Conservation (phyloP, 2,113 vertebrate genomes). For the Leuciscus idus region DNA sequence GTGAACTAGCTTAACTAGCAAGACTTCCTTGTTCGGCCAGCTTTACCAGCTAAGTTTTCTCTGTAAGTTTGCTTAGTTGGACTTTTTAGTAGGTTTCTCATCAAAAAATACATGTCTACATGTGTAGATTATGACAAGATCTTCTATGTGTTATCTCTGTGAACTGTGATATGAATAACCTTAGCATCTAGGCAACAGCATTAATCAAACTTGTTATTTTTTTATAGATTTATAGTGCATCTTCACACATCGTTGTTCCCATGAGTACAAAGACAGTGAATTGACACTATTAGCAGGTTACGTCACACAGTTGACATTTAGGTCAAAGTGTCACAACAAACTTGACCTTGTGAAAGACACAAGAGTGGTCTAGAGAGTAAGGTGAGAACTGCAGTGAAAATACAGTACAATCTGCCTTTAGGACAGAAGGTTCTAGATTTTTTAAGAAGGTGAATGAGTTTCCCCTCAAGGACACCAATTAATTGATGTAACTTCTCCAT, state of each 20-base stretch:
- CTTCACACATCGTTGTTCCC: background rate
- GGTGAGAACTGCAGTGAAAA: conserved; percentile 7
- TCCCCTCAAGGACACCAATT: background rate
- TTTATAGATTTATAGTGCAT: background rate
- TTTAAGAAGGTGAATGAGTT: background rate
- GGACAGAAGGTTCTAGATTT: background rate
- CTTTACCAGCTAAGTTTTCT: background rate
- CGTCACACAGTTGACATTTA: background rate
- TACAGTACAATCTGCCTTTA: background rate
- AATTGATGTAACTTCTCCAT: background rate
- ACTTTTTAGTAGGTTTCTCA: background rate
- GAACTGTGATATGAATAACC: background rate
- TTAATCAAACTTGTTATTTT: background rate
- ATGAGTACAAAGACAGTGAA: too few species aligned
- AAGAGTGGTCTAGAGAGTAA: background rate
- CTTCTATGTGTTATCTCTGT: background rate
- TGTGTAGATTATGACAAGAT: background rate
- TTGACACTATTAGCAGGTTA: background rate
- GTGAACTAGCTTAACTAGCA: background rate
- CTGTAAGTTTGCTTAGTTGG: background rate
- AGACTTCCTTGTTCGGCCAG: background rate
- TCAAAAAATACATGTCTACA: background rate
- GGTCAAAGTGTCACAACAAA: conserved; percentile 8
- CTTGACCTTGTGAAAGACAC: conserved; percentile 8
- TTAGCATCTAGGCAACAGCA: background rate